Evolutionary conservation across 2,888 invertebrate genomes (phyloP).

Genomic region (Lobophora halterata): DNA sequence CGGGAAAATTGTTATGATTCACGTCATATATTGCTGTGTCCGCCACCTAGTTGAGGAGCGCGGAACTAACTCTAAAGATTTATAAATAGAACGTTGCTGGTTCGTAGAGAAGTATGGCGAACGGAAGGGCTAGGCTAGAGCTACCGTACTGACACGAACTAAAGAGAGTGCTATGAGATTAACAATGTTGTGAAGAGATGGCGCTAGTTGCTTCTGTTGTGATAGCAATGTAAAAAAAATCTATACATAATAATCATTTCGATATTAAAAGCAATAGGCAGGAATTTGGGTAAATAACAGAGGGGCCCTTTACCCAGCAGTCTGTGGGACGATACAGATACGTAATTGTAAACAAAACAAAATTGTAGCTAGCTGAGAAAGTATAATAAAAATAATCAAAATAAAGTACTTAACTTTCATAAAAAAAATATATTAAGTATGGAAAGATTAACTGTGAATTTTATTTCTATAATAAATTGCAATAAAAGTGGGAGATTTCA

Average conservation of each 20-base stretch:
- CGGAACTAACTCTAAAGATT: slow-evolving; percentile 12
- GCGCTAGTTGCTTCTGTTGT: slow-evolving; percentile 21
- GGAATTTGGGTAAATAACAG: neutral
- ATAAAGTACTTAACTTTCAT: too few relatives aligned
- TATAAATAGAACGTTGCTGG: slow-evolving; percentile 1
- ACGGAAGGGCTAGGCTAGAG: slow-evolving; percentile 3
- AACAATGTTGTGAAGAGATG: slow-evolving; percentile 22
- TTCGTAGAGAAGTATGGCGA: neutral
- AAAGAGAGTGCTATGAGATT: slow-evolving; percentile 9
- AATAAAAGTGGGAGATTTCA: slow-evolving; percentile 51
- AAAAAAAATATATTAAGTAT: too few relatives aligned
- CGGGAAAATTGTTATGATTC: too few relatives aligned
- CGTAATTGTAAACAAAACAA: too few relatives aligned
- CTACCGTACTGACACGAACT: too few relatives aligned
- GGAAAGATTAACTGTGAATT: neutral
- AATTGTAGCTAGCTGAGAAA: too few relatives aligned
- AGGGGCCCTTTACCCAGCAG: too few relatives aligned
- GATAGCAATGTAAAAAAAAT: slow-evolving; percentile 4
- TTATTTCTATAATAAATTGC: slow-evolving; percentile 41
- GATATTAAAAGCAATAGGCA: too few relatives aligned
- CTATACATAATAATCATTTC: neutral
- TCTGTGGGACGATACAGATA: too few relatives aligned
- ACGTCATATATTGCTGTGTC: too few relatives aligned
- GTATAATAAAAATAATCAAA: too few relatives aligned
- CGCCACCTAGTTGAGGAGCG: slow-evolving; percentile 16